Evolutionary conservation across 2,797 vertebrate genomes (phyloP), one percentile per base, ranked within the genome.

Genomic region (Eleutherodactylus coqui): DNA sequence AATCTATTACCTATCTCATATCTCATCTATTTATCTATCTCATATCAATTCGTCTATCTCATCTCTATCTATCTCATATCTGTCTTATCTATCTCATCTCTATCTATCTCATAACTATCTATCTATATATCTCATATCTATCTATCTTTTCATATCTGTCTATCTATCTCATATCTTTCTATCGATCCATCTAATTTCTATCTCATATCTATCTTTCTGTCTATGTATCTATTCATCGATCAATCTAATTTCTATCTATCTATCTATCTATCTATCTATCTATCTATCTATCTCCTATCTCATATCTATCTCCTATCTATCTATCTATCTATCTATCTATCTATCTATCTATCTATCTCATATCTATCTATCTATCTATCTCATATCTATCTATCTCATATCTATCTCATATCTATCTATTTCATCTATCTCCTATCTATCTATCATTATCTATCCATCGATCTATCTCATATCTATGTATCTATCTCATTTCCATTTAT

Each of bases 301-400:
- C 1, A 13, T 58, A 27, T 58, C n/a, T 58, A 58, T 58, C 55
- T n/a, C 1, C 9, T 10, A n/a, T 27, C 55, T 58, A 58, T 58
- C n/a, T 58, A 58, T 58, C 21, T 58, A n/a, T 58, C 55, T 58
- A 58, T 58, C n/a, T 58, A 58, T 58, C 55, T 58, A 58, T 58
- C 55, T 27, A 58, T 58, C 55, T 27, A 58, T 27, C 55, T 27
- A 58, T 58, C 55, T 27, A 58, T 58, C 55, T 27, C 5, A 5
- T 11, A 58, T 58, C n/a, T 9, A 58, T 27, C 55, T 27, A 58
- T 58, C n/a, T 27, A 58, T 58, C 55, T 10, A 58, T 27, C 55
- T 27, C 24, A 2, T 58, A 58, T 58, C 55, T 27, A 58, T 27
- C 55, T 27, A 58, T n/a, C n/a, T n/a, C n/a, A n/a, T 58, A 58